phyloP scores from a whole-genome alignment of 2,113 vertebrate species.

The Oxyura jamaicensis region DNA sequence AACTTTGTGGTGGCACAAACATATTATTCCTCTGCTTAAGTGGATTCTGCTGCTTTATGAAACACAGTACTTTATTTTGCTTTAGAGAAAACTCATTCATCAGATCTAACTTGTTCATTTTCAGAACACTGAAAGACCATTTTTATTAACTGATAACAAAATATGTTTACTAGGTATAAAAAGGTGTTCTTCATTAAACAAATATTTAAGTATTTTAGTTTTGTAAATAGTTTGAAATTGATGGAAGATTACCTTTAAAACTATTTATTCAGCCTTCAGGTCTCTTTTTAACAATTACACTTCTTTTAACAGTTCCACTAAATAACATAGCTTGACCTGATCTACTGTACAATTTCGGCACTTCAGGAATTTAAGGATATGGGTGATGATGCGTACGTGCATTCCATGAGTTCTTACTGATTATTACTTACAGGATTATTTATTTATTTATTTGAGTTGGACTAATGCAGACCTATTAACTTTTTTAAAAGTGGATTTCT shows the following conservation, averaged over 20 bases:
- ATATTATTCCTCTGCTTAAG: slow-evolving; percentile 40
- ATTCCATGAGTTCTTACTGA: not conserved
- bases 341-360: not conserved
- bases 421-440: not conserved
- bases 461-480: not conserved
- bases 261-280: not conserved
- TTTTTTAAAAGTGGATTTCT: slow-evolving; percentile 5
- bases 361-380: not conserved
- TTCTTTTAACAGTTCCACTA: not conserved
- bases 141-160: not conserved
- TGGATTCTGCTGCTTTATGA: slow-evolving; percentile 44
- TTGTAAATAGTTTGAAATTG: not conserved
- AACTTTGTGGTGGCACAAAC: slow-evolving; percentile 42
- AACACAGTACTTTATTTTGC: slow-evolving; percentile 29
- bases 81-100: slow-evolving; percentile 47
- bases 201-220: not conserved
- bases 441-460: not conserved
- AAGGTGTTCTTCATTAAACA: not conserved
- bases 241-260: not conserved
- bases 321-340: not conserved
- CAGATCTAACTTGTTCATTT: not conserved
- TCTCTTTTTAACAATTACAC: not conserved
- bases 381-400: fast-evolving
- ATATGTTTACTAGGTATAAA: not conserved
- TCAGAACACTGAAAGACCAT: not conserved